Base-by-base conservation (phyloP, 2,888 invertebrate species). In the Sicus ferrugineus region DNA sequence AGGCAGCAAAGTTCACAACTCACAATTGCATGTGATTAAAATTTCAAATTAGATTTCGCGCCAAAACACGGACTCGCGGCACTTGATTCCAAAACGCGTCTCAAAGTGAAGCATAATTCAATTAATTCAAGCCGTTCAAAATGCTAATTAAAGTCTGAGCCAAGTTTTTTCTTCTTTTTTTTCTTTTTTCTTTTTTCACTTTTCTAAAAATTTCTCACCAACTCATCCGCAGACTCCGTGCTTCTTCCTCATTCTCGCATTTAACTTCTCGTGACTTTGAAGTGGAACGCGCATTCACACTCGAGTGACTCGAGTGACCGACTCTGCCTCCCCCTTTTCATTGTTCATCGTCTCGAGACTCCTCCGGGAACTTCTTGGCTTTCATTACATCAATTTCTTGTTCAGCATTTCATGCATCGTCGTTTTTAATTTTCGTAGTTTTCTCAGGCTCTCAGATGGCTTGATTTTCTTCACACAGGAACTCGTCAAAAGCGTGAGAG, bases 401-500 rank as follows among this genome's bases (percentile, higher is more conserved):
- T 19, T 14, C 34, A 42, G 19, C 2, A 16, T 61, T 61, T 46
- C 31, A 23, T 48, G n/a, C 11, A 1, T 56, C 31, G 42, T 42
- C 3, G 42, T 16, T 9, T 16, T n/a, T n/a, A n/a, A n/a, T n/a
- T n/a, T 42, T 9, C 42, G 34, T 4, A 9, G 11, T 16, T 52
- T 69, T 71, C 68, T 19, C 71, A 70, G 58, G 48, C 70, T 30
- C 52, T 38, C 52, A 23, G 16, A 3, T 1, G 54, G 14, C 54
- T 28, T 26, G 2, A 5, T 21, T n/a, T 21, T 46, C 21, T 14
- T 5, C 54, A 54, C 26, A 28, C 14, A 23, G 54, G 9, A 16
- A 16, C 54, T 11, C 1, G 31, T 52, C 28, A 52, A 70, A 68
- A 58, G 63, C 68, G 72, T 72, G 72, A 68, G 72, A 71, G 69